Percentiles rank a stretch among this genome's conserved stretches.
phyloP scores from a whole-genome alignment of 2,797 vertebrate species.

The Ceyx erithaca region DNA sequence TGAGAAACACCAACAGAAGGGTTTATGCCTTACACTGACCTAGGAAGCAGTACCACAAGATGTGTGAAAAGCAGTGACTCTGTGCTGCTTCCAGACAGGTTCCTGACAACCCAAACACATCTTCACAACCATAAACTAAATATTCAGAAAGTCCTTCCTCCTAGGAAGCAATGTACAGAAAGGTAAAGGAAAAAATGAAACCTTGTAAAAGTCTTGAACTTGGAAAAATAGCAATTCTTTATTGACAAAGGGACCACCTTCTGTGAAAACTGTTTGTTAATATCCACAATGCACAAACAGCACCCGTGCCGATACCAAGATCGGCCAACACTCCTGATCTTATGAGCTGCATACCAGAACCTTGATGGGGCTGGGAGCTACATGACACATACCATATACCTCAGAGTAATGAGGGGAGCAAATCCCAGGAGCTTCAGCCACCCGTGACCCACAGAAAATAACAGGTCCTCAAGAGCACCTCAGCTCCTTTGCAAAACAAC shows the following conservation, averaged over 20 bases:
- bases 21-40: background rate
- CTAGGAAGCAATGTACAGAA: background rate
- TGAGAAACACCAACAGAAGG: background rate
- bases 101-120: background rate
- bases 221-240: background rate
- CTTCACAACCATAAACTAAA: background rate
- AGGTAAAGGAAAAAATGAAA: background rate
- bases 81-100: accelerated
- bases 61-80: background rate
- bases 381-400: background rate
- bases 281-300: background rate
- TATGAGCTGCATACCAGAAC: background rate
- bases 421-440: accelerated
- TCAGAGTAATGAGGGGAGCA: background rate
- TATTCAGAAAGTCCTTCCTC: background rate
- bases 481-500: background rate
- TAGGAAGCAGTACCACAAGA: background rate
- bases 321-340: background rate
- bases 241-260: background rate
- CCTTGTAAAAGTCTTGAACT: background rate
- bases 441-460: background rate
- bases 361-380: background rate
- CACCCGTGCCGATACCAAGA: background rate
- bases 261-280: background rate
- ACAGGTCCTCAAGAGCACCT: background rate